Base-by-base conservation (phyloP, 2,888 invertebrate genomes). In the Mimumesa dahlbomi region DNA sequence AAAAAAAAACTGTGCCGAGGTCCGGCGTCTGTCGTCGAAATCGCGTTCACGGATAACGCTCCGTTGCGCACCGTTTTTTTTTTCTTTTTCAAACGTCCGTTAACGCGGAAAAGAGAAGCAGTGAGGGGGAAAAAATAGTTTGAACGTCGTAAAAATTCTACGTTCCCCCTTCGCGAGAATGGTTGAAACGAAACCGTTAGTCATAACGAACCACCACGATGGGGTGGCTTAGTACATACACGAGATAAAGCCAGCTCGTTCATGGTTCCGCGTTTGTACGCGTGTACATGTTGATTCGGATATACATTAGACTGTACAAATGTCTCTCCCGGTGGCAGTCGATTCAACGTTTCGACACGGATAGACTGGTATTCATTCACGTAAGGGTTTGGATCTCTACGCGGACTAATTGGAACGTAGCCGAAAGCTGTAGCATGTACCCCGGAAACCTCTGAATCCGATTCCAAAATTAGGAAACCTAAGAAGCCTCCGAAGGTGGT, bases 31-130 rank as follows among this genome's bases (percentile, higher is more conserved):
- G 46, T 11, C 29, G 29, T 29, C 19, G 45, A 72, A 78, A 63
- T 73, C 65, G 62, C 65, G 56, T 43, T 56, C 48, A 62, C 66
- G 61, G 65, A 69, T 73, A 69, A 73, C 76, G 73, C 67, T 13
- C 65, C 65, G 69, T 65, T 75, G 67, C 73, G 40, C 59, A 25
- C 58, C n/a, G 68, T 63, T 75, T n/a, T n/a, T n/a, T n/a, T n/a
- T n/a, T n/a, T n/a, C n/a, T n/a, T n/a, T n/a, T 45, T 45, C 50
- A 19, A 14, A 29, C 49, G 49, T 64, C 56, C 66, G 56, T 70
- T 65, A 43, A 67, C 66, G 62, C 29, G 9, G n/a, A 21, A 9
- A 42, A 38, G 6, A 19, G 53, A 31, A 29, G 9, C 11, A 18
- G 34, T 1, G 29, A 38, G 22, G 13, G 22, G 11, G 29, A 22